A percentile compares a stretch with the other conserved stretches of the same genome.
Conservation (phyloP, 2,888 invertebrate genomes). For the Ennomos quercinarius region DNA sequence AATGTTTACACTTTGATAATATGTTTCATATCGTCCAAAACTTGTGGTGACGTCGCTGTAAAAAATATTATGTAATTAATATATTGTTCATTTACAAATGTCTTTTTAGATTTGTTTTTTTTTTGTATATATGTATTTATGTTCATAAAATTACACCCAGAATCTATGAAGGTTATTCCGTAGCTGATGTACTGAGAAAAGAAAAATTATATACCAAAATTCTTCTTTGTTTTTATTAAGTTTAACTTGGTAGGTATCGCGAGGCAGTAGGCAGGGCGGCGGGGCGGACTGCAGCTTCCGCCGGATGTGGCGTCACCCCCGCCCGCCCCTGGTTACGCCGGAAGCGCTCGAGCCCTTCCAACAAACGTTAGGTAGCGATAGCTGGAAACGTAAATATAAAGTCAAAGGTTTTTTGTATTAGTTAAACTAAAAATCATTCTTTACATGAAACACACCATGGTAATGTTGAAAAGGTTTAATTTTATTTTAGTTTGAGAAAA, state of each 20-base stretch:
- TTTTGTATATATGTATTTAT: too few species aligned
- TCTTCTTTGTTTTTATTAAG: slow-evolving; percentile 37
- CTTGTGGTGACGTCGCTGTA: too few species aligned
- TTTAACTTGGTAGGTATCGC: slow-evolving; percentile 31
- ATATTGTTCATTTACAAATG: too few species aligned
- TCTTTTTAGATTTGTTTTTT: too few species aligned
- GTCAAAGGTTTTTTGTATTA: background rate
- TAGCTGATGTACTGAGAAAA: too few species aligned
- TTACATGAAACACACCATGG: background rate
- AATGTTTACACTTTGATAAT: slow-evolving; percentile 12
- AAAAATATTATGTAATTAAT: too few species aligned
- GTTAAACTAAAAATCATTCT: background rate
- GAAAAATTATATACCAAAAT: slow-evolving; percentile 30
- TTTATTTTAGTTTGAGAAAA: too few species aligned
- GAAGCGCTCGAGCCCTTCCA: slow-evolving; percentile 69
- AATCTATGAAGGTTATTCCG: too few species aligned
- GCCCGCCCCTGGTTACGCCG: slow-evolving; percentile 52
- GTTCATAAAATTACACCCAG: too few species aligned
- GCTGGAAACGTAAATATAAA: slow-evolving; percentile 39
- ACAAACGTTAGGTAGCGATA: slow-evolving; percentile 54
- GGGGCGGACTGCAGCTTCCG: slow-evolving; percentile 66
- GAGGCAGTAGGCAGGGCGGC: slow-evolving; percentile 52
- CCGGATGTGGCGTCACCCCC: slow-evolving; percentile 70
- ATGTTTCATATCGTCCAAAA: background rate
- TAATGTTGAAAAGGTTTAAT: too few species aligned